Evolutionary conservation across 2,888 invertebrate genomes (phyloP).

Genomic region (Campaea margaritaria): DNA sequence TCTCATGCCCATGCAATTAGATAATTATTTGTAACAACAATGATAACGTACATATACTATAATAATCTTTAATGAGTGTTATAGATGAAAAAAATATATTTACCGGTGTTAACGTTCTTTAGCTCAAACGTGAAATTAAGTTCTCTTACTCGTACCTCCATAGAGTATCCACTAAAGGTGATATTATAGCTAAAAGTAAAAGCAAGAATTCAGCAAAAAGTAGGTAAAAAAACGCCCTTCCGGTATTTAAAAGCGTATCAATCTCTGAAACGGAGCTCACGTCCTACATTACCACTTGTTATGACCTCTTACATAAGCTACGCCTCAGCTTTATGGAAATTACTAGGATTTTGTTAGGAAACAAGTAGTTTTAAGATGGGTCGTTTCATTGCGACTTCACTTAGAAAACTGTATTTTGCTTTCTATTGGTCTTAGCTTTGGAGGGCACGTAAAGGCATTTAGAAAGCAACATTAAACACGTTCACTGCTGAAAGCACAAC

Average conservation of each 20-base stretch:
- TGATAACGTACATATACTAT: too few relatives aligned
- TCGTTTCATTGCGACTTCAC: too few relatives aligned
- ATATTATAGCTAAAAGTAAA: background rate
- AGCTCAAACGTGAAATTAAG: background rate
- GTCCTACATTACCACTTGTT: background rate
- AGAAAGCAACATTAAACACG: too few relatives aligned
- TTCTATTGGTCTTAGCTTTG: too few relatives aligned
- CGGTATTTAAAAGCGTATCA: conserved; percentile 58
- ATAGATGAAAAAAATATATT: too few relatives aligned
- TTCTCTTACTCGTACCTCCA: background rate
- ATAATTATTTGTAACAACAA: too few relatives aligned
- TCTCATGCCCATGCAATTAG: background rate
- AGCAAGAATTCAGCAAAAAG: conserved; percentile 1
- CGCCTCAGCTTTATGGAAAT: conserved; percentile 5
- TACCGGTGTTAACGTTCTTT: too few relatives aligned
- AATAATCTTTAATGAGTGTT: too few relatives aligned
- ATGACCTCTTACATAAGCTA: conserved; percentile 1
- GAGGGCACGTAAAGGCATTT: too few relatives aligned
- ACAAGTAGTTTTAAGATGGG: too few relatives aligned
- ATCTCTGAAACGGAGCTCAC: conserved; percentile 35
- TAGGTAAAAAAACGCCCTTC: conserved; percentile 24
- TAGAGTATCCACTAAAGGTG: background rate
- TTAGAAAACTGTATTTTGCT: too few relatives aligned
- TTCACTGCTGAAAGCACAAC: too few relatives aligned
- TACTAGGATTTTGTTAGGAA: background rate